A percentile compares a stretch with the other conserved stretches of the same genome.
phyloP scores from a whole-genome alignment of 2,797 vertebrate species.

The Vireo griseus region DNA sequence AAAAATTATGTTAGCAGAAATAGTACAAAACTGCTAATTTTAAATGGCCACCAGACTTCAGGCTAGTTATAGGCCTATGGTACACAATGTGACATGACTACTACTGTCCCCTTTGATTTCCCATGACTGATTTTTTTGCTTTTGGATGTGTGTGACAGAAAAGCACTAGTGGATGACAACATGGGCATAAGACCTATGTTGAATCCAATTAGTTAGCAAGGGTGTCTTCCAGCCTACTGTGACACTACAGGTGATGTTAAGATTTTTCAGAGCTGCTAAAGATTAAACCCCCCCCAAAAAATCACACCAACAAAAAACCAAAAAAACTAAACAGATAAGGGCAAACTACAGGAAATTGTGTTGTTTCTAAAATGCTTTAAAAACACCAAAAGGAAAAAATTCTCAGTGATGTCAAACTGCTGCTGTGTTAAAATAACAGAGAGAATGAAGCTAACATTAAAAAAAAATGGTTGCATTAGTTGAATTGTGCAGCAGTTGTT shows the following conservation, averaged over 20 bases:
- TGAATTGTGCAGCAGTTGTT: background rate
- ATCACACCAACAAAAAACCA: background rate
- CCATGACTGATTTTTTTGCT: background rate
- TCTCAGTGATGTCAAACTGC: background rate
- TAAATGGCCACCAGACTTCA: background rate
- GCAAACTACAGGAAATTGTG: background rate
- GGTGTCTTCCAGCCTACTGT: background rate
- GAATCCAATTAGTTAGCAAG: background rate
- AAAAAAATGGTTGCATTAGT: background rate
- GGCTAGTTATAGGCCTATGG: background rate
- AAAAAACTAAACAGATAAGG: background rate
- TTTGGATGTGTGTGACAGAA: background rate
- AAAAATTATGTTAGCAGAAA: background rate
- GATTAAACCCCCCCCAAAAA: rapidly evolving
- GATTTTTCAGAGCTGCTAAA: background rate
- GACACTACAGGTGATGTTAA: background rate
- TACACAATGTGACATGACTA: background rate
- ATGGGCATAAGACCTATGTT: background rate
- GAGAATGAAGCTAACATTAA: background rate
- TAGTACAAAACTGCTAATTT: background rate
- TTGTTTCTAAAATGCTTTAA: background rate
- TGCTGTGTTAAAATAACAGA: background rate
- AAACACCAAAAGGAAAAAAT: background rate
- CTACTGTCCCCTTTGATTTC: background rate
- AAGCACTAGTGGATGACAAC: background rate